phyloP scores from a whole-genome alignment of 2,888 invertebrate genomes.

The Napeogenes sylphis region DNA sequence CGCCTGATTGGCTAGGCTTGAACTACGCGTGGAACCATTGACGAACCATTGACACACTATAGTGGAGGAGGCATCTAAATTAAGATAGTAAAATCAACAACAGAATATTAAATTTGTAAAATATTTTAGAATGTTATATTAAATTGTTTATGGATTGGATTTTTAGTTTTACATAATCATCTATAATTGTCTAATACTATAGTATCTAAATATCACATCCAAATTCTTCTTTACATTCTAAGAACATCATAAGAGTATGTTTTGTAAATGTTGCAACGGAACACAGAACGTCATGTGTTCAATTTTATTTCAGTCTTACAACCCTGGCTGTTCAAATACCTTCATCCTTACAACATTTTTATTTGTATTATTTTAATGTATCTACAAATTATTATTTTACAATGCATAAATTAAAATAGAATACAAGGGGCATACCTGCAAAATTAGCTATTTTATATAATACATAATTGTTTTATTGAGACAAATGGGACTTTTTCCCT shows the following conservation, averaged over 20 bases:
- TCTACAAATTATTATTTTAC: not conserved
- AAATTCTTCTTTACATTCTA: constrained; percentile 17
- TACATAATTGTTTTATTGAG: too few relatives aligned
- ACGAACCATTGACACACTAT: constrained; percentile 4
- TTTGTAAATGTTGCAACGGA: constrained; percentile 27
- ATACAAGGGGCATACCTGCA: too few relatives aligned
- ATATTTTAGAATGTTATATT: too few relatives aligned
- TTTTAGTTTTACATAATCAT: too few relatives aligned
- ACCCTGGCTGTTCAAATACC: constrained; percentile 13
- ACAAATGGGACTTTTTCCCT: too few relatives aligned
- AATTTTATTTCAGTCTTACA: constrained; percentile 16
- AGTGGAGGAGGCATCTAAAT: constrained; percentile 21
- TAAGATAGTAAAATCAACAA: not conserved
- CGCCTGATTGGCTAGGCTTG: constrained; percentile 64
- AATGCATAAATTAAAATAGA: too few relatives aligned
- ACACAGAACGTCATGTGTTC: constrained; percentile 15
- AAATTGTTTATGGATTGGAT: too few relatives aligned
- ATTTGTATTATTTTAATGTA: constrained; percentile 7
- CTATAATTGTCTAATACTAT: too few relatives aligned
- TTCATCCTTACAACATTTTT: constrained; percentile 3
- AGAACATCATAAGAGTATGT: constrained; percentile 25
- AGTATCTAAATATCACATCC: constrained; percentile 32
- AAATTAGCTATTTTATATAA: too few relatives aligned
- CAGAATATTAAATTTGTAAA: not conserved
- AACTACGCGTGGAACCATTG: constrained; percentile 30